Evolutionary conservation across 2,797 vertebrate species (phyloP), one percentile per base, ranked within the genome.

Genomic region (Balearica regulorum): DNA sequence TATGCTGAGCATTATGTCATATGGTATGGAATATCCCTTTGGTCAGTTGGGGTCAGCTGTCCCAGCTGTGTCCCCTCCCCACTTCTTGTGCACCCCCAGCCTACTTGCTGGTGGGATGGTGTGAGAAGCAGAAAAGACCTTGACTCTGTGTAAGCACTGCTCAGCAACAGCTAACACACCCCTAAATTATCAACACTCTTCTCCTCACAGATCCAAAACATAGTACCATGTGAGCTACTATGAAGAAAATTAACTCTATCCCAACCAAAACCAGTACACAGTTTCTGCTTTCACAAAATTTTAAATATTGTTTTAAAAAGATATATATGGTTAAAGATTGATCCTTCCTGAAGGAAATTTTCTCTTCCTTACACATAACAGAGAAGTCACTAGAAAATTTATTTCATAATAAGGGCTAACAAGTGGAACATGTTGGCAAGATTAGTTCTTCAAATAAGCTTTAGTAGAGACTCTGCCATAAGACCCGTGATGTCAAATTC

Each of bases 91-190:
- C 35, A 48, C 11, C 26, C 26, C 26, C 68, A 46, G 44, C 16
- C 39, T 31, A 3, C 9, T 75, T 19, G 1, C 26, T 51, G 41
- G 25, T 13, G 10, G 25, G 35, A 17, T 0, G 5, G 19, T 1
- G 37, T 28, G 11, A 55, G 28, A 43, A 55, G 35, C 35, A 35
- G 35, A 35, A 35, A 80, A 53, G 21, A 20, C 2, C 8, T 33
- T 13, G 46, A 11, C 1, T 4, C 14, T 3, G 0, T 19, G 7
- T 11, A 87, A 58, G 22, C 15, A 6, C 53, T 22, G 21, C 46
- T 73, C 60, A 48, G 43, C 49, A 72, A 4, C 3, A 44, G 2
- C 37, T 4, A 58, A 35, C 84, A 68, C 35, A 54, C 7, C 12
- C 25, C 17, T 33, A 16, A 39, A 7, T 29, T 37, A 58, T 13